phyloP scores from a whole-genome alignment of 2,888 invertebrate species.

The Atethmia centrago region DNA sequence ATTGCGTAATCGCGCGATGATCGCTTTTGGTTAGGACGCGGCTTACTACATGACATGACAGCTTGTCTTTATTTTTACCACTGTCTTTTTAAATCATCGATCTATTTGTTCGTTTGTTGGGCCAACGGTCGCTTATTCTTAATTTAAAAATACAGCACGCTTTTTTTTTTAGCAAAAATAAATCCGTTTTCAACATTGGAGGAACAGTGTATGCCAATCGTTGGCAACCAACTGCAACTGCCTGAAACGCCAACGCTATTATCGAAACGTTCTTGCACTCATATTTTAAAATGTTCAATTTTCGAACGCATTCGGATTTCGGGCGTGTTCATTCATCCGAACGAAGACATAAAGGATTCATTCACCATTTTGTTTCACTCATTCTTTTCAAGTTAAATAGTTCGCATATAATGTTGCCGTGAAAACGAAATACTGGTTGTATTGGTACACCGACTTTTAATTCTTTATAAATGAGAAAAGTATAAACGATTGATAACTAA shows the following conservation, averaged over 20 bases:
- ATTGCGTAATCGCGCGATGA: too few species aligned
- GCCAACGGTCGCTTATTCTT: background rate
- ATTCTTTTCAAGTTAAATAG: slow-evolving; percentile 38
- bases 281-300: slow-evolving; percentile 57
- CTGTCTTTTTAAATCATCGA: too few species aligned
- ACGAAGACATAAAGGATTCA: slow-evolving; percentile 51
- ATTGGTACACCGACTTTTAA: background rate
- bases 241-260: slow-evolving; percentile 41
- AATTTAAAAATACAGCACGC: slow-evolving; percentile 3
- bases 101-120: background rate
- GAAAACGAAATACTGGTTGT: background rate
- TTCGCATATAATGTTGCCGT: slow-evolving; percentile 1
- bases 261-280: slow-evolving; percentile 50
- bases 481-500: background rate
- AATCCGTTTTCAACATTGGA: slow-evolving; percentile 32
- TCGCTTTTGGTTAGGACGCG: background rate
- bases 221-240: slow-evolving; percentile 25
- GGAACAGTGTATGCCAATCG: slow-evolving; percentile 20
- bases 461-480: background rate
- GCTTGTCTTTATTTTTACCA: background rate
- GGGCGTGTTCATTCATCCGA: slow-evolving; percentile 49
- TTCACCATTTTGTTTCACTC: slow-evolving; percentile 46
- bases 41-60: background rate
- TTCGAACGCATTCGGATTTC: slow-evolving; percentile 53
- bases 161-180: slow-evolving; percentile 23